A percentile compares a stretch with the other conserved stretches of the same genome.
phyloP scores from a whole-genome alignment of 2,888 invertebrate genomes.

The Shargacucullia verbasci region DNA sequence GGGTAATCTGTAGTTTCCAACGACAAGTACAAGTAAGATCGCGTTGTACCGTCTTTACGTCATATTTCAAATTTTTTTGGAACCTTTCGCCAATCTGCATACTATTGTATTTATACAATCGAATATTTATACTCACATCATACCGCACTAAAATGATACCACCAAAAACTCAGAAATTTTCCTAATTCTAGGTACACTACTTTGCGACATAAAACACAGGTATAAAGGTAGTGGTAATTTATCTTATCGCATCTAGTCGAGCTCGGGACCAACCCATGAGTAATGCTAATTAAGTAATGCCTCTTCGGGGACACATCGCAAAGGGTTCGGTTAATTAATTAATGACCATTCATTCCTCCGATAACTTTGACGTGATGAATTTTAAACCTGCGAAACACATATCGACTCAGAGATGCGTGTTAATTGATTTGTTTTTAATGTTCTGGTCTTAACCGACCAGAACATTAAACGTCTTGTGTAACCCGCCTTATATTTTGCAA shows the following conservation, averaged over 20 bases:
- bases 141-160: background rate
- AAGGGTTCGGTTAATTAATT: conserved; percentile 87
- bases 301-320: conserved; percentile 79
- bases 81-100: too few species aligned
- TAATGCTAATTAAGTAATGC: conserved; percentile 87
- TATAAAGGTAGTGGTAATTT: conserved; percentile 40
- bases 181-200: background rate
- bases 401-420: conserved; percentile 12
- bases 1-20: too few species aligned
- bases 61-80: too few species aligned
- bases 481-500: too few species aligned
- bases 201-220: conserved; percentile 4
- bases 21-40: too few species aligned
- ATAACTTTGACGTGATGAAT: conserved; percentile 69
- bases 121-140: too few species aligned
- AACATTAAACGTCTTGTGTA: too few species aligned
- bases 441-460: too few species aligned
- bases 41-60: too few species aligned
- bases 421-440: conserved; percentile 15
- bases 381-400: conserved; percentile 53
- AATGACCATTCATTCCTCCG: conserved; percentile 82
- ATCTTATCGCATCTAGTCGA: conserved; percentile 46
- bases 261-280: conserved; percentile 69
- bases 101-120: too few species aligned
- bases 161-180: background rate